These are phyloP conservation scores for Drosophila seguyi DNA, from an alignment of 1,140 invertebrate species.

Conservation along the genomic window DNA sequence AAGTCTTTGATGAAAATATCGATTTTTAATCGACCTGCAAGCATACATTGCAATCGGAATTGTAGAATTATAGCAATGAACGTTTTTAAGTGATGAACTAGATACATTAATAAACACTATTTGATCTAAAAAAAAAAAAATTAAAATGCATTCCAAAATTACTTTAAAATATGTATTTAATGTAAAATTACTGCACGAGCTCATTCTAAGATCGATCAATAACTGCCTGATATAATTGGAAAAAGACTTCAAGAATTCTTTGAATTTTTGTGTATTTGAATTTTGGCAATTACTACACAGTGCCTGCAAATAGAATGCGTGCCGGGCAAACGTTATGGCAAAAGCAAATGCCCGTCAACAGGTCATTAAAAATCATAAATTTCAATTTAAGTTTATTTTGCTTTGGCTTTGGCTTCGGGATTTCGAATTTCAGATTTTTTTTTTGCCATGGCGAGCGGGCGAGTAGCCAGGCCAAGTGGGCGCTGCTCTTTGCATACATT, in stretches of 20 bases:
- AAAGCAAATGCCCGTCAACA: constrained; percentile 68
- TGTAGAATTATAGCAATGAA: not conserved
- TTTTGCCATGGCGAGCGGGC: constrained; percentile 8
- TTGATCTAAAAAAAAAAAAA: not conserved
- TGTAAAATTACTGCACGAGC: too few species aligned
- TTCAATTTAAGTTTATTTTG: constrained; percentile 83
- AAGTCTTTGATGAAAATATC: not conserved
- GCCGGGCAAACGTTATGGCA: constrained; percentile 30
- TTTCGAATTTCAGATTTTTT: constrained; percentile 23
- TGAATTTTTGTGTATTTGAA: constrained; percentile 16
- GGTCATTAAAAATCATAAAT: constrained; percentile 84
- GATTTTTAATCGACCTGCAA: not conserved
- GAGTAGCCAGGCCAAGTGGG: constrained; percentile 50
- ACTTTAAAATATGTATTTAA: not conserved
- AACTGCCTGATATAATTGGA: not conserved
- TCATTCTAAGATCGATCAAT: not conserved
- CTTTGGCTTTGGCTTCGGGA: constrained; percentile 37
- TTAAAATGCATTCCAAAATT: not conserved
- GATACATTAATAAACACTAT: too few species aligned
- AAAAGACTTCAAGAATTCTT: not conserved
- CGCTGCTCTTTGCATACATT: constrained; percentile 64
- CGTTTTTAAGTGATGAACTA: too few species aligned
- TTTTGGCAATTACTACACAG: constrained; percentile 39
- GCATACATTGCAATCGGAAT: not conserved
- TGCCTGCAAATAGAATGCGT: constrained; percentile 36